Base-by-base conservation (phyloP, 2,888 invertebrate species). In the Agrilus cyanescens region DNA sequence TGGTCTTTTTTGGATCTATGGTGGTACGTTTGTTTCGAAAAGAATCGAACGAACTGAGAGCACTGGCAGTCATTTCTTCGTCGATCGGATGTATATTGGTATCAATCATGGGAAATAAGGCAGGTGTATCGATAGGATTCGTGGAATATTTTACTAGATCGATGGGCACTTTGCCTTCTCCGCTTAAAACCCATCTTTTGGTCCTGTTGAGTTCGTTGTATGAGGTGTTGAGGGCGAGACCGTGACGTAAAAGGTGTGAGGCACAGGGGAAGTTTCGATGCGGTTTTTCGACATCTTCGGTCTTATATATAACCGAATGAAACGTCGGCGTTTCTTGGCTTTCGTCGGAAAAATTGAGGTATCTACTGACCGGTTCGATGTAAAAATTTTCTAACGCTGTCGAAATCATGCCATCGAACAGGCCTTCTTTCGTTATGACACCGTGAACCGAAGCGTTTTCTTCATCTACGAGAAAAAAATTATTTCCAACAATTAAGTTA, bases 331-430 rank as follows among this genome's bases (percentile, higher is more conserved):
- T 68, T 53, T 75, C 70, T 53, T 57, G 70, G 59, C 62, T 69
- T 60, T 57, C 65, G 54, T 47, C 61, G 56, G 48, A 65, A 58
- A 49, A 65, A 56, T 69, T 66, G 46, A 67, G 50, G 62, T 84
- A 85, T 54, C 84, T 74, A 53, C 76, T 75, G 44, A 83, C 70
- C 6, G 86, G 86, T 65, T 93, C 91, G 53, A 93, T 76, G 66
- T 87, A 89, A 68, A 80, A 88, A 57, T 88, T 85, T 57, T 86
- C 86, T 40, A 77, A 71, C 44, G 72, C 70, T 40, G 87, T 85
- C 65, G 78, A 75, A 59, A 94, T 82, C 42, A 85, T 85, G 41
- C 93, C 94, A 62, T 94, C 93, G 66, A 94, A 87, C 45, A 89
- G 74, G 44, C 93, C 93, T 46, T 89, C 85, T 45, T 76, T 74